Base-by-base conservation (phyloP, 2,113 vertebrate species). In the Calidris pugnax region DNA sequence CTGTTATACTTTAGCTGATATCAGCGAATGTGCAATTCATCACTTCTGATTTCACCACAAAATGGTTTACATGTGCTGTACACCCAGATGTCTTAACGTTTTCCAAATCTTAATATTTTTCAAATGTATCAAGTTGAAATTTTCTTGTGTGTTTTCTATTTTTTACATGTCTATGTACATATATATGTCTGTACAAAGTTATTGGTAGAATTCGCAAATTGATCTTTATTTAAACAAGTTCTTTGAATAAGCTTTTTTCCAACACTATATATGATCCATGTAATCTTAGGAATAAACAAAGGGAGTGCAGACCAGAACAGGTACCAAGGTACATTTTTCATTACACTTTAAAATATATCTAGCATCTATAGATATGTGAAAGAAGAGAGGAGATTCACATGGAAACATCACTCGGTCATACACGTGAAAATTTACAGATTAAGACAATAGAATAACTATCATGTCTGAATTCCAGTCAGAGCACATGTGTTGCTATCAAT, bases 131-230 rank as follows among this genome's bases (percentile, higher is more conserved):
- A 95, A 91, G 93, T 95, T 23, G 73, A 91, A 86, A 68, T 91
- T 91, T 60, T 94, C 33, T 33, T 93, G 78, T 82, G 92, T 94
- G 92, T 91, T 90, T 68, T 97, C 75, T 98, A 74, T 97, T 98
- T 98, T 97, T 96, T 62, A 79, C 10, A 14, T 72, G 53, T 72
- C 28, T 92, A 0, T 73, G 74, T 93, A 91, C 30, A 39, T 97
- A 93, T 89, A 81, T 94, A 89, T 97, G 82, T 98, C 95, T 98
- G 63, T 97, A 98, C 95, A 87, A 93, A 97, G 47, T 75, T 76
- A 79, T 68, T 87, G 75, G 21, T 80, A 75, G 47, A 69, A 89
- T 76, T 64, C 83, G 71, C 85, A 98, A 82, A 62, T 23, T 62
- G 92, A 86, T 90, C 87, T 78, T 92, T 98, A 95, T 98, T 95